These are phyloP conservation scores for Nasonia longicornis DNA, from an alignment of 1,140 invertebrate genomes.

Conservation along the genomic window DNA sequence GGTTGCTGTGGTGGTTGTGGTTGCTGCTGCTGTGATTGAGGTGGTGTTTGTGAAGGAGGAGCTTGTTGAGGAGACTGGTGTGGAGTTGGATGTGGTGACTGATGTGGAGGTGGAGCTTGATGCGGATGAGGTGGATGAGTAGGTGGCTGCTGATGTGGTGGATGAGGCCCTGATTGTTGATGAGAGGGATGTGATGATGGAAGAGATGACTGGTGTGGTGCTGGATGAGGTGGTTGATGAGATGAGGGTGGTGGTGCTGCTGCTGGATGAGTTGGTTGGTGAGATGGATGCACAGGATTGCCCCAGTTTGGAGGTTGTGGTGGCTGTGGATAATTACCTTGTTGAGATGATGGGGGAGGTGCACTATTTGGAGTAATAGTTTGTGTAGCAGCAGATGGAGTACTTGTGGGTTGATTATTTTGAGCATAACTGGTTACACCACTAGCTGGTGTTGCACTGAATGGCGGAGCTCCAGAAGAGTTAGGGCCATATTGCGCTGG, in stretches of 20 bases:
- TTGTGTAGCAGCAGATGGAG: conserved; percentile 67
- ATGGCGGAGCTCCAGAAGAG: conserved; percentile 64
- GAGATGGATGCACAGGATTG: conserved; percentile 55
- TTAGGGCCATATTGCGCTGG: conserved; percentile 61
- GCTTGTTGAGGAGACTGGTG: conserved; percentile 57
- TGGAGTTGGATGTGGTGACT: conserved; percentile 54
- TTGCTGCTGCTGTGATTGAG: conserved; percentile 54
- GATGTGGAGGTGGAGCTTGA: conserved; percentile 54
- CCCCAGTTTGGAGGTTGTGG: conserved; percentile 60
- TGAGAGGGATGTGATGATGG: conserved; percentile 54
- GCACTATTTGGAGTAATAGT: conserved; percentile 64
- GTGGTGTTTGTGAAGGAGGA: conserved; percentile 62
- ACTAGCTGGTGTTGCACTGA: conserved; percentile 59
- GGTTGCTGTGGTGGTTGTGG: conserved; percentile 51
- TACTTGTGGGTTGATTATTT: conserved; percentile 63
- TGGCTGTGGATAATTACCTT: conserved; percentile 59
- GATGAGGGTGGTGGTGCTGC: conserved; percentile 50
- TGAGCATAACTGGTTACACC: conserved; percentile 66
- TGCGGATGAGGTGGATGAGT: conserved; percentile 60
- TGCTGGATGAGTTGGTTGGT: conserved; percentile 52
- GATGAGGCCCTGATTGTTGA: conserved; percentile 56
- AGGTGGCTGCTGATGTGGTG: conserved; percentile 60
- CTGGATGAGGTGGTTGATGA: conserved; percentile 55
- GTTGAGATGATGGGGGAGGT: conserved; percentile 62
- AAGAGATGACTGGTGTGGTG: conserved; percentile 57